These are phyloP conservation scores for Drosophila tristis DNA, from an alignment of 1,140 invertebrate species.

Conservation along the genomic window DNA sequence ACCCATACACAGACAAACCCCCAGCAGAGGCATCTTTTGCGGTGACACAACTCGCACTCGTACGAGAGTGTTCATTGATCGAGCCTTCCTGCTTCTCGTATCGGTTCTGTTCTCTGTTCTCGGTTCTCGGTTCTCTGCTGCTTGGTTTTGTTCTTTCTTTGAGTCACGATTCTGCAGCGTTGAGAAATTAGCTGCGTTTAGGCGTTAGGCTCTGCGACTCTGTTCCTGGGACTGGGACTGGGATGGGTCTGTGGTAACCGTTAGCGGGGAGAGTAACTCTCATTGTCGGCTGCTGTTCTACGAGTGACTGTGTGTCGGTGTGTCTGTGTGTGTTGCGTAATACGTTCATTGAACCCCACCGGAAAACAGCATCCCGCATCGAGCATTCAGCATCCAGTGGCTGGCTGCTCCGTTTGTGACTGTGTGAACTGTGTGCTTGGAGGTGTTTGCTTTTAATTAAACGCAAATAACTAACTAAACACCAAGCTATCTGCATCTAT, in stretches of 20 bases:
- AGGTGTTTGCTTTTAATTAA: slow-evolving; percentile 35
- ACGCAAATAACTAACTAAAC: slow-evolving; percentile 36
- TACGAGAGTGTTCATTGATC: slow-evolving; percentile 45
- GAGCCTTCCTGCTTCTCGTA: slow-evolving; percentile 14
- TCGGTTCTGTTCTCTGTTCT: too few species aligned
- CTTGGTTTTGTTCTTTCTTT: slow-evolving; percentile 40
- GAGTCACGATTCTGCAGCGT: slow-evolving; percentile 71
- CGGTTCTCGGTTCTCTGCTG: slow-evolving; percentile 8
- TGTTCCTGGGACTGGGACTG: background rate
- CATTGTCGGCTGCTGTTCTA: slow-evolving; percentile 25
- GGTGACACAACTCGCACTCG: slow-evolving; percentile 24
- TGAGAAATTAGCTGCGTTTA: slow-evolving; percentile 70
- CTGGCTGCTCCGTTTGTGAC: background rate
- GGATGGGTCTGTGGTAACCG: background rate
- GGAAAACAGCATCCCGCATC: background rate
- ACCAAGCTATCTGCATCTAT: background rate
- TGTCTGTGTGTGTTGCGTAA: slow-evolving; percentile 69
- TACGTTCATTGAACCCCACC: slow-evolving; percentile 76
- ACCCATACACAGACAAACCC: background rate
- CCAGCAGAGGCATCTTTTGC: slow-evolving; percentile 39
- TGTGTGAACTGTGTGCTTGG: background rate
- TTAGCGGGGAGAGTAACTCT: slow-evolving; percentile 42
- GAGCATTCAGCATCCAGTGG: background rate
- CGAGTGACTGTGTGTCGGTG: slow-evolving; percentile 14
- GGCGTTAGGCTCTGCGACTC: slow-evolving; percentile 2